These are phyloP conservation scores for Monopis laevigella DNA, from an alignment of 2,888 invertebrate genomes.

Conservation along the genomic window DNA sequence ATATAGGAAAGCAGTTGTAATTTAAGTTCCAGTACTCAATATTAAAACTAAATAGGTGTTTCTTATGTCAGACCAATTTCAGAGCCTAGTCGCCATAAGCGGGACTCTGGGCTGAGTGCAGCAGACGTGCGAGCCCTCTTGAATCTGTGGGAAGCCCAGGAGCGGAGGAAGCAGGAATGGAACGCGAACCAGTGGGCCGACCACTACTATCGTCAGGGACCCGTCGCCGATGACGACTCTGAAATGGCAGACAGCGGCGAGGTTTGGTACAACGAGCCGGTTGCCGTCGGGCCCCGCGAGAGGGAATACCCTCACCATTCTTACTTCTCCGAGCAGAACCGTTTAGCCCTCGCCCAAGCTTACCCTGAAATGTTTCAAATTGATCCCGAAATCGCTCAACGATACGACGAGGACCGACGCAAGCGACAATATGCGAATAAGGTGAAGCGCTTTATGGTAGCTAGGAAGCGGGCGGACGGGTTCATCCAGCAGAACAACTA, in stretches of 20 bases:
- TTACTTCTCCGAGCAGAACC: constrained; percentile 58
- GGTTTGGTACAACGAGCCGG: constrained; percentile 68
- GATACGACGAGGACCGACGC: constrained; percentile 56
- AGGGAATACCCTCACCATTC: constrained; percentile 51
- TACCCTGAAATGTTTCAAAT: constrained; percentile 50
- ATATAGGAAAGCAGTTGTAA: background rate
- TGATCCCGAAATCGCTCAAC: constrained; percentile 50
- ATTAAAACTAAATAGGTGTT: constrained; percentile 7
- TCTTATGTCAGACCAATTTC: constrained; percentile 35
- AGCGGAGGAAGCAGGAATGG: constrained; percentile 61
- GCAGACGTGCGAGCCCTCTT: constrained; percentile 70
- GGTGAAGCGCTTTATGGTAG: constrained; percentile 71
- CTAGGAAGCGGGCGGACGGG: constrained; percentile 60
- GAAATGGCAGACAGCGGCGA: constrained; percentile 63
- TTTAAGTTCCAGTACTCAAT: background rate
- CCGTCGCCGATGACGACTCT: constrained; percentile 55
- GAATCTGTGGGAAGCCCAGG: constrained; percentile 69
- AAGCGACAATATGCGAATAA: constrained; percentile 58
- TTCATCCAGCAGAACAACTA: constrained; percentile 52
- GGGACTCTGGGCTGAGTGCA: constrained; percentile 69
- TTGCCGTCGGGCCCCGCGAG: constrained; percentile 53
- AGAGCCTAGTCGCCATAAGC: constrained; percentile 58
- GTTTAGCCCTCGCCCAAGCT: constrained; percentile 45
- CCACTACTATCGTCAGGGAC: constrained; percentile 42
- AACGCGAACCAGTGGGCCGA: constrained; percentile 52